Conservation (phyloP, 2,113 vertebrate genomes). For the Pluvialis apricaria region DNA sequence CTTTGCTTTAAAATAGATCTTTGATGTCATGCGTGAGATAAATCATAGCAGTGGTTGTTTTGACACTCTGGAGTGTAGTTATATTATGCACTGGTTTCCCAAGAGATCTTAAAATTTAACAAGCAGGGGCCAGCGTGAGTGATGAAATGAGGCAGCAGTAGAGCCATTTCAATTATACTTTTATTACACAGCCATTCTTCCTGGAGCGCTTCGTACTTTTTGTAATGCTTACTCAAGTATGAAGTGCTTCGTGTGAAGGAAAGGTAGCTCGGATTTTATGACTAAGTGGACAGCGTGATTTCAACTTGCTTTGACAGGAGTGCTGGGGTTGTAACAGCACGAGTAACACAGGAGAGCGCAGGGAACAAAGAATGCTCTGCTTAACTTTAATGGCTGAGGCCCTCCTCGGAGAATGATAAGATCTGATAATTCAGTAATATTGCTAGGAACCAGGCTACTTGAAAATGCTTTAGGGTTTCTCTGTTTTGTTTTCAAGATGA, state of each 20-base stretch:
- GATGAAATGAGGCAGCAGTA: conserved; percentile 47
- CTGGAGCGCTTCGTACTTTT: not conserved
- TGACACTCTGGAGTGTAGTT: conserved; percentile 47
- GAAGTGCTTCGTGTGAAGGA: not conserved
- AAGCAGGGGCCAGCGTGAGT: conserved; percentile 28
- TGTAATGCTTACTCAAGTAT: conserved; percentile 17
- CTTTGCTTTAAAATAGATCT: conserved; percentile 26
- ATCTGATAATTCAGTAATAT: not conserved
- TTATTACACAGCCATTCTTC: conserved; percentile 51
- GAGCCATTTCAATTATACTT: conserved; percentile 48
- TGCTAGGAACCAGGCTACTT: not conserved
- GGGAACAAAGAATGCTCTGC: not conserved
- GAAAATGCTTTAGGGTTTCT: not conserved
- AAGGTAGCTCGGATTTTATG: not conserved
- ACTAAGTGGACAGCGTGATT: not conserved
- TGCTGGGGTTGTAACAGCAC: not conserved
- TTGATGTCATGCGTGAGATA: conserved; percentile 6
- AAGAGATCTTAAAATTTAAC: conserved; percentile 62
- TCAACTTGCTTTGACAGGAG: not conserved
- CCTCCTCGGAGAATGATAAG: not conserved
- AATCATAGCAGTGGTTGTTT: conserved; percentile 31
- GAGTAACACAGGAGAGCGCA: not conserved
- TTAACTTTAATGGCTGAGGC: not conserved
- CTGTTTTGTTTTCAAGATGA: not conserved
- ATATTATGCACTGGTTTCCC: conserved; percentile 41